Evolutionary conservation across 2,113 vertebrate species (phyloP).

Genomic region (Columba janthina): DNA sequence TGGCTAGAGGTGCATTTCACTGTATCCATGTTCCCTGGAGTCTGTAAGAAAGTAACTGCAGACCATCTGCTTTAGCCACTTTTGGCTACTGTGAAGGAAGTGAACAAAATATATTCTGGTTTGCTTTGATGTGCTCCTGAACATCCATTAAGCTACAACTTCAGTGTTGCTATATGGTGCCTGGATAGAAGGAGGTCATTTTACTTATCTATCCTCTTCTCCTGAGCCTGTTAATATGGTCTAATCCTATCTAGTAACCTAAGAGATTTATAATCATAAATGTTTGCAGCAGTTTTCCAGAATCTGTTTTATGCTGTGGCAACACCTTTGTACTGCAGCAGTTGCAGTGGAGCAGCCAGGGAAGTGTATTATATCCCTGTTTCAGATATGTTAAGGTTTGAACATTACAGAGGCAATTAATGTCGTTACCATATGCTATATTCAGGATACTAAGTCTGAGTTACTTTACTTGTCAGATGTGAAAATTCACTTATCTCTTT

Average conservation of each 20-base stretch:
- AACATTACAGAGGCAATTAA: not conserved
- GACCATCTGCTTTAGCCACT: not conserved
- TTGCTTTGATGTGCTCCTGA: slow-evolving; percentile 42
- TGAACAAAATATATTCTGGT: not conserved
- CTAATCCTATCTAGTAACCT: slow-evolving; percentile 2
- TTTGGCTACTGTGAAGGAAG: not conserved
- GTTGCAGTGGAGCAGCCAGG: not conserved
- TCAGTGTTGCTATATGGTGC: not conserved
- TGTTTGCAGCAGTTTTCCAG: not conserved
- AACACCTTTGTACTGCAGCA: not conserved
- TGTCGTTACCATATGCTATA: not conserved
- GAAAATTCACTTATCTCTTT: not conserved
- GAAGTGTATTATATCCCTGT: not conserved
- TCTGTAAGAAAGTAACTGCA: not conserved
- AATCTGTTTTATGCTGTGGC: not conserved
- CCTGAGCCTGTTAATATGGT: slow-evolving; percentile 43
- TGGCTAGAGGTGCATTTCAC: not conserved
- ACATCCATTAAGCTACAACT: slow-evolving; percentile 25
- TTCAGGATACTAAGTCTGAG: not conserved
- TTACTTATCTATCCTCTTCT: slow-evolving; percentile 34
- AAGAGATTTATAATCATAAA: not conserved
- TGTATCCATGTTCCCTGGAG: not conserved
- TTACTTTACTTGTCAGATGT: not conserved
- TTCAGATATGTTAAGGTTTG: not conserved
- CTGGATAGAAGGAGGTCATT: slow-evolving; percentile 27